A percentile compares a stretch with the other conserved stretches of the same genome.
phyloP scores from a whole-genome alignment of 2,797 vertebrate genomes.

The Lutjanus campechanus region DNA sequence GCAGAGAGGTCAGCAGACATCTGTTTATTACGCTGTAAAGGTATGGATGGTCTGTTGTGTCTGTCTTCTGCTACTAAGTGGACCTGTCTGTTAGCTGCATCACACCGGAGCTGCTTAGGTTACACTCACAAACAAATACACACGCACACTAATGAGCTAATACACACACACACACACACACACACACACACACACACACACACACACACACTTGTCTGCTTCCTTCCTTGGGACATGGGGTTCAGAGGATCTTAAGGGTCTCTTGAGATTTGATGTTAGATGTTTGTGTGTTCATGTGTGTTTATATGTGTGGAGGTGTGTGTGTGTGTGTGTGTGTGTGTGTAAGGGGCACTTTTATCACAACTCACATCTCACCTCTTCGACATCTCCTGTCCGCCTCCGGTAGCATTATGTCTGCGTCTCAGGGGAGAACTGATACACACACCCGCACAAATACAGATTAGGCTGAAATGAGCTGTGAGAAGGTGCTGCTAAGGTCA shows the following conservation, averaged over 20 bases:
- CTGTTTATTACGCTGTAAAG: slow-evolving; percentile 63
- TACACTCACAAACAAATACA: slow-evolving; percentile 64
- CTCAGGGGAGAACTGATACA: slow-evolving; percentile 73
- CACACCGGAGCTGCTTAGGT: slow-evolving; percentile 53
- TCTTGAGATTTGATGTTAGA: slow-evolving; percentile 57
- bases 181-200: slow-evolving; percentile 56
- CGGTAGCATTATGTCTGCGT: slow-evolving; percentile 72
- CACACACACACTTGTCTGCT: slow-evolving; percentile 69
- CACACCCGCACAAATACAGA: slow-evolving; percentile 62
- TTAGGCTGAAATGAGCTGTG: slow-evolving; percentile 65
- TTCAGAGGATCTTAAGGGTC: slow-evolving; percentile 66
- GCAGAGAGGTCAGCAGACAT: slow-evolving; percentile 42
- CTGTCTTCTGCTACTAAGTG: slow-evolving; percentile 72
- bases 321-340: slow-evolving; percentile 31
- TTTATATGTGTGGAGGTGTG: slow-evolving; percentile 46
- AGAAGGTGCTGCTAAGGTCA: slow-evolving; percentile 59
- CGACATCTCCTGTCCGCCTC: slow-evolving; percentile 78
- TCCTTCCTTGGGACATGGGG: slow-evolving; percentile 72
- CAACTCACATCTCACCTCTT: slow-evolving; percentile 75
- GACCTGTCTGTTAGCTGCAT: slow-evolving; percentile 63
- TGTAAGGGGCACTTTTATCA: slow-evolving; percentile 66
- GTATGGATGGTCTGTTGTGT: slow-evolving; percentile 66
- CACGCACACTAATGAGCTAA: slow-evolving; percentile 63
- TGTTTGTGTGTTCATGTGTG: slow-evolving; percentile 13
- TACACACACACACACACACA: slow-evolving; percentile 49